Percentiles rank a stretch among this genome's conserved stretches.
Evolutionary conservation across 64 coral and sea anemone genomes (phyloP).

Genomic region (Cladopsammia gracilis): DNA sequence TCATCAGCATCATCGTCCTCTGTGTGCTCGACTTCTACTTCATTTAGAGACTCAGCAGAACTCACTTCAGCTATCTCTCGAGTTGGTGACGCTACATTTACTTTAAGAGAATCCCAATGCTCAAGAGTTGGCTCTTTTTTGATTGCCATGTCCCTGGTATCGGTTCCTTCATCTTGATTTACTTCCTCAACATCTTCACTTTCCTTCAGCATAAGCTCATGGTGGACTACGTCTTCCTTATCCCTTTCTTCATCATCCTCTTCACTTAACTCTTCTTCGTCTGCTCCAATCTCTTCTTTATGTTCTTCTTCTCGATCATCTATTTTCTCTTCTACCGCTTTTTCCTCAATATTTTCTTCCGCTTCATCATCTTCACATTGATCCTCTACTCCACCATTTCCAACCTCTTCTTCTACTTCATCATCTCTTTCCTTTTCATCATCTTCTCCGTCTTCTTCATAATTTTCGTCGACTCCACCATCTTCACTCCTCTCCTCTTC

Average conservation of each 20-base stretch:
- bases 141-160: not conserved
- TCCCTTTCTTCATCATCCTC: not conserved
- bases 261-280: not conserved
- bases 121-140: not conserved
- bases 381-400: not conserved
- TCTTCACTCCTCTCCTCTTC: not conserved
- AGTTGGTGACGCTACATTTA: slow-evolving; percentile 4
- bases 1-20: not conserved
- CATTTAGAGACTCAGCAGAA: slow-evolving; percentile 9
- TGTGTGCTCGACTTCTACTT: not conserved
- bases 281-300: not conserved
- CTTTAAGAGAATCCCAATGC: slow-evolving; percentile 17
- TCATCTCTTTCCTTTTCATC: not conserved
- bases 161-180: not conserved
- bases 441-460: not conserved
- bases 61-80: not conserved
- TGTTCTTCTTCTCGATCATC: not conserved
- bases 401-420: not conserved
- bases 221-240: not conserved
- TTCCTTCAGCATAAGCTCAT: not conserved
- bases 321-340: not conserved
- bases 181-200: not conserved
- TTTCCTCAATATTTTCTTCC: not conserved
- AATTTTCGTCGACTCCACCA: not conserved
- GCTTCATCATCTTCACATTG: not conserved